Conservation (phyloP, 2,113 vertebrate species). For the Eretmochelys imbricata region DNA sequence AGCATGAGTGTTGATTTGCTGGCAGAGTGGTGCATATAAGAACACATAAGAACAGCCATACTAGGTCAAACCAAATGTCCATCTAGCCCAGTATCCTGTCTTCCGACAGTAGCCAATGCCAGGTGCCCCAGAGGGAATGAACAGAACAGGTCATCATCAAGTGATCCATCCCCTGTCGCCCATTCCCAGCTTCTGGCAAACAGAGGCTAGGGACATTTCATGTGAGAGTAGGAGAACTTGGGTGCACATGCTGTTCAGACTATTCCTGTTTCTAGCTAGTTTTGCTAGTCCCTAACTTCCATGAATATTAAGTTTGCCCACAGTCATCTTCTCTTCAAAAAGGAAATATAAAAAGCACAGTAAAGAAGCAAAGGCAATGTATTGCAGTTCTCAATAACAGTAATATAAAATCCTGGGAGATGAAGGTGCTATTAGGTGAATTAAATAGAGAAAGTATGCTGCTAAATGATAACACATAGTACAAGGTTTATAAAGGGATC, state of each 20-base stretch:
- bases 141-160: too few relatives aligned
- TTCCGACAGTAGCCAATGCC: too few relatives aligned
- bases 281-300: neutral
- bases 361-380: neutral
- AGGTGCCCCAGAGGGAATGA: too few relatives aligned
- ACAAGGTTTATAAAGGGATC: neutral
- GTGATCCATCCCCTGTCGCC: too few relatives aligned
- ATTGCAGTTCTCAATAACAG: neutral
- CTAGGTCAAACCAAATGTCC: too few relatives aligned
- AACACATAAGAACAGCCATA: too few relatives aligned
- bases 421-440: neutral
- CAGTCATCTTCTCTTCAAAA: too few relatives aligned
- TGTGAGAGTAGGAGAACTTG: neutral
- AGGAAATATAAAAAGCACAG: neutral
- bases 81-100: too few relatives aligned
- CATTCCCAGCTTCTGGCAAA: too few relatives aligned
- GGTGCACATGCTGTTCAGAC: neutral
- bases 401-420: neutral
- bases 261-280: neutral
- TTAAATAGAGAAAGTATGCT: neutral
- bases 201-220: neutral
- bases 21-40: neutral
- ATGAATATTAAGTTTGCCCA: neutral
- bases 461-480: neutral
- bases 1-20: neutral